Evolutionary conservation across 2,888 invertebrate species (phyloP).

Genomic region (Meloe dianella): DNA sequence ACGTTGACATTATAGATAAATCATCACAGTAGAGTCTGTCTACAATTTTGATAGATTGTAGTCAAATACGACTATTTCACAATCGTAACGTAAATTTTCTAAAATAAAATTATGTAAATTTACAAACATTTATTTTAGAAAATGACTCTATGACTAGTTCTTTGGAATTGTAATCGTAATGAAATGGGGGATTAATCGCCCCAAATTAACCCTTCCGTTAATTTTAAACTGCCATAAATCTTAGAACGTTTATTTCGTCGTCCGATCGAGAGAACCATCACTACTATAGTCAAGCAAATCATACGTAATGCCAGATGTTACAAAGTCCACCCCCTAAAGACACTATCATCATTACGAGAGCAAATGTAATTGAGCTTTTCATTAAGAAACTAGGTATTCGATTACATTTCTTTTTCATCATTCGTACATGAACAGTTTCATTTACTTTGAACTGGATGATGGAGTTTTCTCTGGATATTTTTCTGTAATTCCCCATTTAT

Average conservation of each 20-base stretch:
- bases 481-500: constrained; percentile 45
- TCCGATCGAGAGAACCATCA: constrained; percentile 48
- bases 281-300: constrained; percentile 44
- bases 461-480: constrained; percentile 20
- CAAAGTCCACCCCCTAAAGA: constrained; percentile 35
- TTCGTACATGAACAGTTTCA: constrained; percentile 7
- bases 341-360: constrained; percentile 18
- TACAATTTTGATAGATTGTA: constrained; percentile 49
- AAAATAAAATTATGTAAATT: constrained; percentile 11
- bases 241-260: constrained; percentile 57
- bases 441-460: constrained; percentile 15
- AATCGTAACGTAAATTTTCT: constrained; percentile 8
- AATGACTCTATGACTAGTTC: not conserved
- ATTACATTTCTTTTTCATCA: not conserved
- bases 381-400: constrained; percentile 8
- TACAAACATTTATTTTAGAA: not conserved
- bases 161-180: constrained; percentile 36
- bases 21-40: constrained; percentile 50
- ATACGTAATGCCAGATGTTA: constrained; percentile 55
- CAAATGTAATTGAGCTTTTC: constrained; percentile 20
- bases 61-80: constrained; percentile 10
- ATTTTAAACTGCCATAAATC: constrained; percentile 59
- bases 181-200: constrained; percentile 57
- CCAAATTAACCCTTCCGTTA: constrained; percentile 60
- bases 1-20: constrained; percentile 51